Evolutionary conservation across 2,888 invertebrate genomes (phyloP), one percentile per base, ranked within the genome.

Genomic region (Apamea epomidion): DNA sequence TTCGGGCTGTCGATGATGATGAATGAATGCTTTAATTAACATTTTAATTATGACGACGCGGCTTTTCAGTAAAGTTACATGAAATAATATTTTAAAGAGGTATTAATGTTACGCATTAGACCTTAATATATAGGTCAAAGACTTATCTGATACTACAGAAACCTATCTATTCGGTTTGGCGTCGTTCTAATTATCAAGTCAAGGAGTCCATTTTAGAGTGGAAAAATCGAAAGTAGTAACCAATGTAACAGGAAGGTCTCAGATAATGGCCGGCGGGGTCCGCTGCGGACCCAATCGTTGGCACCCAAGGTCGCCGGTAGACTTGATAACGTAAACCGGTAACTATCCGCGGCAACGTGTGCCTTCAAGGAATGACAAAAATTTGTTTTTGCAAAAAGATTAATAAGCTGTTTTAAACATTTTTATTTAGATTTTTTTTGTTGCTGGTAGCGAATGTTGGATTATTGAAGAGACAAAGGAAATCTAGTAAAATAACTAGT

Each of bases 321-420:
- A 75, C 69, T 69, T 37, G 62, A 84, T 76, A 74, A 78, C 76
- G 76, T 83, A 83, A 68, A 80, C 42, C 74, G 25, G 72, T 69
- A 54, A 84, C 48, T 77, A 29, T 37, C 54, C 60, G 54, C 37
- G 45, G 37, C 16, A 68, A 68, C n/a, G 12, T 72, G 65, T 51
- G 32, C 65, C 29, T 72, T 72, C 12, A 62, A 64, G 29, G 29
- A 74, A 74, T 60, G 5, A 60, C 14, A 74, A 29, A 58, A 77
- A 58, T n/a, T 10, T 58, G n/a, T 74, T 71, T 71, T 67, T 29
- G 12, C 8, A 37, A 65, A 71, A 62, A 32, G 12, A 69, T 5
- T 65, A 21, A 8, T 21, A 45, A 60, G 16, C n/a, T 8, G n/a
- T 67, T 32, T 29, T 42, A 32, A n/a, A 42, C 58, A 18, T 74